Conservation (phyloP, 2,797 vertebrate species). For the Apogon hyalosoma region DNA sequence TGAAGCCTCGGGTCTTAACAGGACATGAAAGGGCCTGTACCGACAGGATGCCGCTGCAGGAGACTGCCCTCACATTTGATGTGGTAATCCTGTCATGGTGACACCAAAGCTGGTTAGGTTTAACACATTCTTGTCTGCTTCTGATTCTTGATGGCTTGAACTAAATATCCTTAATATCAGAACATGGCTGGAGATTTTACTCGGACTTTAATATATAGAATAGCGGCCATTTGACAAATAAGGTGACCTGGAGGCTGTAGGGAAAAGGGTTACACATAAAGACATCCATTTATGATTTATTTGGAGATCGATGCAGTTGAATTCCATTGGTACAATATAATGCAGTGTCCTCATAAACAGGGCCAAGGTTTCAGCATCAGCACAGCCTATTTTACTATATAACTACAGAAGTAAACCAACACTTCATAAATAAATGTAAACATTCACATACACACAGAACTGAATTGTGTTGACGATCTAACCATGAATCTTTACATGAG, state of each 20-base stretch:
- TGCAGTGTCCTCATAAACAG: conserved; percentile 16
- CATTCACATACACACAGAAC: conserved; percentile 14
- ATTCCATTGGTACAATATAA: conserved; percentile 7
- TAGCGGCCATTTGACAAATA: conserved; percentile 6
- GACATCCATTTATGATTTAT: conserved; percentile 21
- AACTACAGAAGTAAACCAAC: conserved; percentile 36
- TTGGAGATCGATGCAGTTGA: conserved; percentile 1
- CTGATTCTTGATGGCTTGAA: conserved; percentile 60
- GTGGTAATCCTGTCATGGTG: conserved; percentile 76
- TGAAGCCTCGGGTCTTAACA: conserved; percentile 60
- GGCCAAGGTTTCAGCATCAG: conserved; percentile 37
- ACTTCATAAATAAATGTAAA: conserved; percentile 49
- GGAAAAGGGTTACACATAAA: neutral
- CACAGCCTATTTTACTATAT: conserved; percentile 4
- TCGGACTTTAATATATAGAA: conserved; percentile 29
- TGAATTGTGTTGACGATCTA: conserved; percentile 23
- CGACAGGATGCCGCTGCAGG: conserved; percentile 72
- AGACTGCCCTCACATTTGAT: conserved; percentile 76
- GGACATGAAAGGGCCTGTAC: conserved; percentile 73
- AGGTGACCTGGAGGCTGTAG: conserved; percentile 7
- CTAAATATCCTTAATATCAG: conserved; percentile 49
- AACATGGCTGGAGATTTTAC: conserved; percentile 31
- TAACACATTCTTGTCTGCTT: conserved; percentile 59
- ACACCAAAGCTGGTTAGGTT: conserved; percentile 72
- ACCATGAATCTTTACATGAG: conserved; percentile 31